Percentiles rank a stretch among this genome's conserved stretches.
Evolutionary conservation across 2,113 vertebrate genomes (phyloP).

Genomic region (Gymnobelideus leadbeateri): DNA sequence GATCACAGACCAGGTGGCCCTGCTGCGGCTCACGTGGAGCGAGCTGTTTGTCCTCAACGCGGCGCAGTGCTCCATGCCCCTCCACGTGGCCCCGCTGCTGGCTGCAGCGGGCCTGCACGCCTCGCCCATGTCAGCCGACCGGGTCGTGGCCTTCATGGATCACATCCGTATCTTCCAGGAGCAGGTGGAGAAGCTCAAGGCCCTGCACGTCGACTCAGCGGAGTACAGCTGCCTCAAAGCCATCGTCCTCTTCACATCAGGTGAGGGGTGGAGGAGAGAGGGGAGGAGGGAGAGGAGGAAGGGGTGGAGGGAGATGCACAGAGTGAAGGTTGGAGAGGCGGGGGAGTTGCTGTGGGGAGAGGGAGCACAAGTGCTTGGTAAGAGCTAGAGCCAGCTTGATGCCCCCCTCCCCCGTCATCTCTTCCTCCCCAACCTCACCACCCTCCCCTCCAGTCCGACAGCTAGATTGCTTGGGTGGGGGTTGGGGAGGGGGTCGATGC

Average conservation of each 20-base stretch:
- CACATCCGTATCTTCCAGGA: constrained; percentile 99
- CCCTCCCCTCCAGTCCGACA: background rate
- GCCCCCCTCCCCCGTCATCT: background rate
- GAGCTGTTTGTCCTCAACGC: constrained; percentile 99
- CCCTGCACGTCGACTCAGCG: constrained; percentile 97
- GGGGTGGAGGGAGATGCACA: background rate
- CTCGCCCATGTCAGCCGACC: constrained; percentile 98
- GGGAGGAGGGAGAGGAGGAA: constrained; percentile 23
- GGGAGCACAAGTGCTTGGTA: background rate
- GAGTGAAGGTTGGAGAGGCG: background rate
- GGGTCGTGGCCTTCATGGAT: constrained; percentile 99
- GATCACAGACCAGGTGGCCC: constrained; percentile 99
- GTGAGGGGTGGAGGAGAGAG: constrained; percentile 85
- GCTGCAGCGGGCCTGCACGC: constrained; percentile 98
- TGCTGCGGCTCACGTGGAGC: constrained; percentile 98
- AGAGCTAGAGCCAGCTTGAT: background rate
- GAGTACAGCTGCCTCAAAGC: constrained; percentile 99
- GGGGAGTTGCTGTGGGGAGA: background rate
- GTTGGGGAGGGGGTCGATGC: constrained; percentile 31
- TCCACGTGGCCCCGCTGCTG: constrained; percentile 97
- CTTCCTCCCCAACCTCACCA: background rate
- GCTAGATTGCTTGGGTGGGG: background rate
- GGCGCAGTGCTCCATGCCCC: constrained; percentile 98
- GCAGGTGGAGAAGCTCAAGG: constrained; percentile 99
- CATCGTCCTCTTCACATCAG: constrained; percentile 99